Evolutionary conservation across 2,888 invertebrate species (phyloP).

Genomic region (Clunio marinus): DNA sequence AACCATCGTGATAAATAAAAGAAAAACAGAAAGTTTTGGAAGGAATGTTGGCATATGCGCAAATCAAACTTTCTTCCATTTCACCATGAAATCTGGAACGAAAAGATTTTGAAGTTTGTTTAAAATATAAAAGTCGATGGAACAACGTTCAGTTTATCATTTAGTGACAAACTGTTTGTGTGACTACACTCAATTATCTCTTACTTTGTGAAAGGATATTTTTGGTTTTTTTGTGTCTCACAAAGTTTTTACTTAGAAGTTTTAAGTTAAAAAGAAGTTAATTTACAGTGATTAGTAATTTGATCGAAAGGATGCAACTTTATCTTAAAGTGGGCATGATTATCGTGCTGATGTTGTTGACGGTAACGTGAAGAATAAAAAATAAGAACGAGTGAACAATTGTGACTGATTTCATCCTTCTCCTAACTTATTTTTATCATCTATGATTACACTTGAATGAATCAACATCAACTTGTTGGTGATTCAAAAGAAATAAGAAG

Average conservation of each 20-base stretch:
- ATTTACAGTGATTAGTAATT: neutral
- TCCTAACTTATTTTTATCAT: no score
- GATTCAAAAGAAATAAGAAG: neutral
- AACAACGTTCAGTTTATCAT: neutral
- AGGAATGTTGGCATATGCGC: neutral
- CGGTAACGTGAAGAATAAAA: neutral
- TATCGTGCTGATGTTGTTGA: slow-evolving; percentile 13
- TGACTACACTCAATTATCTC: neutral
- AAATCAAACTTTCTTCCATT: neutral
- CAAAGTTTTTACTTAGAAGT: neutral
- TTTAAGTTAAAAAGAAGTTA: neutral
- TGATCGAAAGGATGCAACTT: neutral
- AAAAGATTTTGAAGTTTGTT: neutral
- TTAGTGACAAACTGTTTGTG: neutral
- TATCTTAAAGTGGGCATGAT: slow-evolving; percentile 26
- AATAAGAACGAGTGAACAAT: no score
- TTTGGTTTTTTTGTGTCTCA: neutral
- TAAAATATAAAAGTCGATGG: neutral
- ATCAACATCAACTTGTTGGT: neutral
- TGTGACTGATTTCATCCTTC: no score
- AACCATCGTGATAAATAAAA: no score
- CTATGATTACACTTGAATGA: neutral
- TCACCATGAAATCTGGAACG: neutral
- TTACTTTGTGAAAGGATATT: neutral
- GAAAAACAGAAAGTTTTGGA: neutral